Percentiles rank a stretch among this genome's conserved stretches.
phyloP scores from a whole-genome alignment of 1,140 invertebrate genomes.

The Apis florea region DNA sequence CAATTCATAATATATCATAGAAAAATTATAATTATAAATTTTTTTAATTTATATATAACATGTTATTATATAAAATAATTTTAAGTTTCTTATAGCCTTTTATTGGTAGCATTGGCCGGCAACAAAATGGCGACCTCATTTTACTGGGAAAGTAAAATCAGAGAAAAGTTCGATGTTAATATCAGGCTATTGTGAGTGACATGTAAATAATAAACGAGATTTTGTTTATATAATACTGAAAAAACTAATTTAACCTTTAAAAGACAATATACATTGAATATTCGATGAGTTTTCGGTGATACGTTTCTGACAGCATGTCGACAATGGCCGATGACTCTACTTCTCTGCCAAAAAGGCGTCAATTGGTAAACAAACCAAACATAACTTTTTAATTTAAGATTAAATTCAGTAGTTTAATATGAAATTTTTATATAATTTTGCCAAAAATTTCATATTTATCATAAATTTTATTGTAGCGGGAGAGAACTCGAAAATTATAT shows the following conservation, averaged over 20 bases:
- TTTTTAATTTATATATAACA: neutral
- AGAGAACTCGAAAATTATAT: slow-evolving; percentile 94
- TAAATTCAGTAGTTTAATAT: neutral
- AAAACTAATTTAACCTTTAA: neutral
- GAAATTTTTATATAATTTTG: slow-evolving; percentile 12
- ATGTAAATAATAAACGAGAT: slow-evolving; percentile 61
- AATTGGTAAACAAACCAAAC: slow-evolving; percentile 77
- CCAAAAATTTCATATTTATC: neutral
- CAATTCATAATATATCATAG: neutral
- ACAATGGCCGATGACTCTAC: slow-evolving; percentile 77
- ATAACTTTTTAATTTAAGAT: slow-evolving; percentile 8
- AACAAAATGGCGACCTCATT: slow-evolving; percentile 68
- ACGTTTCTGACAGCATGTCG: slow-evolving; percentile 73
- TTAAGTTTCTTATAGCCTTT: neutral
- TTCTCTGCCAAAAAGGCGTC: slow-evolving; percentile 73
- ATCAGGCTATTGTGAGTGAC: slow-evolving; percentile 46
- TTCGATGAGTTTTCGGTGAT: slow-evolving; percentile 70
- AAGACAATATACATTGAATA: slow-evolving; percentile 8
- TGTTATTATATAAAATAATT: neutral
- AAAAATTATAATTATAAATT: neutral
- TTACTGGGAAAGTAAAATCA: slow-evolving; percentile 44
- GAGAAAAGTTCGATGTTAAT: slow-evolving; percentile 47
- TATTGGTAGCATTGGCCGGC: slow-evolving; percentile 55
- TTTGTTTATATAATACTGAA: slow-evolving; percentile 22
- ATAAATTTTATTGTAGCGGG: slow-evolving; percentile 83